A percentile compares a stretch with the other conserved stretches of the same genome.
phyloP scores from a whole-genome alignment of 2,888 invertebrate genomes.

The Acleris laterana region DNA sequence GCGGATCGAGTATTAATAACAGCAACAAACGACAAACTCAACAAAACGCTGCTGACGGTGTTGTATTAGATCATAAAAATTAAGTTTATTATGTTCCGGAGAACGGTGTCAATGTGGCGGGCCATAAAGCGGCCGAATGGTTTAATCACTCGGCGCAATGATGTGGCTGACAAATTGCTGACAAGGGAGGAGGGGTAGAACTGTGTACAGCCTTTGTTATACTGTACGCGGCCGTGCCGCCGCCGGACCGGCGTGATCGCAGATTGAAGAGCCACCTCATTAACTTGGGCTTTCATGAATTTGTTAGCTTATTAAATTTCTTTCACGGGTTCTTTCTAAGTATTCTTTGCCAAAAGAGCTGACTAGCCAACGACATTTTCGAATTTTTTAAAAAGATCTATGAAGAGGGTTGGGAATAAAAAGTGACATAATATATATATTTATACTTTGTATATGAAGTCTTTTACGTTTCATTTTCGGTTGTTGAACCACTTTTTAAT shows the following conservation, averaged over 20 bases:
- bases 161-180: conserved; percentile 64
- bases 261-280: conserved; percentile 30
- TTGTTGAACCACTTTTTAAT: too few species aligned
- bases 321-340: conserved; percentile 1
- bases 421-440: too few species aligned
- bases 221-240: conserved; percentile 8
- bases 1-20: conserved; percentile 15
- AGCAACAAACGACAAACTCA: conserved; percentile 9
- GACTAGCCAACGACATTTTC: neutral
- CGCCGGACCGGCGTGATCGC: conserved; percentile 10
- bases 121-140: conserved; percentile 49
- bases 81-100: conserved; percentile 44
- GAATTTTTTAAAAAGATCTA: too few species aligned
- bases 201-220: conserved; percentile 27
- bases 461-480: too few species aligned
- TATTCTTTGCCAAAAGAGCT: neutral
- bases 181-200: conserved; percentile 45
- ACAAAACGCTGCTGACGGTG: conserved; percentile 35
- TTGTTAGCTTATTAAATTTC: conserved; percentile 2
- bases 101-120: conserved; percentile 42
- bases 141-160: conserved; percentile 64
- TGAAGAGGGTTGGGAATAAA: too few species aligned
- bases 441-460: too few species aligned
- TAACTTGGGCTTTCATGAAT: conserved; percentile 27
- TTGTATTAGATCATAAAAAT: conserved; percentile 48